A percentile compares a stretch with the other conserved stretches of the same genome.
phyloP scores from a whole-genome alignment of 1,140 invertebrate genomes.

The Ctenoplectra terminalis region DNA sequence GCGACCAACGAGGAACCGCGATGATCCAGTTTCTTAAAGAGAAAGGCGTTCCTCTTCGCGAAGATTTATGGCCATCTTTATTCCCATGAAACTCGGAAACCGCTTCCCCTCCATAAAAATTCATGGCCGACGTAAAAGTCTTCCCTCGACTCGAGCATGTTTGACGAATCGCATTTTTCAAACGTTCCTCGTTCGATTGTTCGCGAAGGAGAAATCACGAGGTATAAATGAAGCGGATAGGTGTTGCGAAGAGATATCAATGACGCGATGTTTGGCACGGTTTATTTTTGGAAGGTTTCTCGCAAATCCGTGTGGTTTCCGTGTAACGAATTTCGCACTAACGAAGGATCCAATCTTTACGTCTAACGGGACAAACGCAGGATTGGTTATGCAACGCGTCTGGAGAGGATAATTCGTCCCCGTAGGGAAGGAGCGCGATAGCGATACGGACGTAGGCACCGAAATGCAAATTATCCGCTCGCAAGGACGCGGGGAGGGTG shows the following conservation, averaged over 20 bases:
- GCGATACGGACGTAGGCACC: constrained; percentile 50
- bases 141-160: constrained; percentile 32
- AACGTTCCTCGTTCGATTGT: background rate
- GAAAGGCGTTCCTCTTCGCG: constrained; percentile 23
- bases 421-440: constrained; percentile 63
- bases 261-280: background rate
- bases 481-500: constrained; percentile 64
- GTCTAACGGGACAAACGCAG: constrained; percentile 66
- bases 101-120: constrained; percentile 59
- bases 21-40: constrained; percentile 24
- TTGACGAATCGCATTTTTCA: constrained; percentile 37
- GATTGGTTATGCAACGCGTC: constrained; percentile 73
- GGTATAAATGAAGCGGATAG: too few species aligned
- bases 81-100: constrained; percentile 49
- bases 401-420: constrained; percentile 72
- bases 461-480: constrained; percentile 73
- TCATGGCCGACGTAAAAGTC: constrained; percentile 56
- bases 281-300: constrained; percentile 7
- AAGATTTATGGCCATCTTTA: constrained; percentile 44
- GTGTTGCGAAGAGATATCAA: background rate
- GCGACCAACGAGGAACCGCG: background rate
- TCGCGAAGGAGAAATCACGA: background rate
- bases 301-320: background rate
- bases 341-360: constrained; percentile 60
- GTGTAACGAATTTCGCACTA: too few species aligned